phyloP scores from a whole-genome alignment of 1,140 invertebrate species.

The Drosophila teissieri region DNA sequence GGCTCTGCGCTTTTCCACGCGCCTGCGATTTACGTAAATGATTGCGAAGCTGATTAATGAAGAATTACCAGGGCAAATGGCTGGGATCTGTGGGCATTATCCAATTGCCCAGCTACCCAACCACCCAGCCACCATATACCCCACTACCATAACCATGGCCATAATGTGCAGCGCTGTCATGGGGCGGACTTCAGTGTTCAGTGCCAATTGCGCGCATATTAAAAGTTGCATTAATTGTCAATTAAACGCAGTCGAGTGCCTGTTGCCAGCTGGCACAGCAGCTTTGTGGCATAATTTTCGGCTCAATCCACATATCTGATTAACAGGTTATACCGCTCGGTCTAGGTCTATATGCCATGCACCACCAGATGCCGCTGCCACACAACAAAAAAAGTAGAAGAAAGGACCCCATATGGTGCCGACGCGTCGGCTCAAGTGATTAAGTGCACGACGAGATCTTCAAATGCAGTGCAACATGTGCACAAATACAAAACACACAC shows the following conservation, averaged over 20 bases:
- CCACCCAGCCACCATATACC: neutral
- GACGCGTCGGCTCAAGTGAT: slow-evolving; percentile 58
- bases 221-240: slow-evolving; percentile 65
- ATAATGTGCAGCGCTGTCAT: slow-evolving; percentile 43
- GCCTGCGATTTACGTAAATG: slow-evolving; percentile 31
- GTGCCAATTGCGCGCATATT: slow-evolving; percentile 53
- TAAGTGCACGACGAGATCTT: slow-evolving; percentile 68
- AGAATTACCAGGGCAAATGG: slow-evolving; percentile 61
- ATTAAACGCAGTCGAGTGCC: slow-evolving; percentile 59
- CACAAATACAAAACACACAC: slow-evolving; percentile 47
- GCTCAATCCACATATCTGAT: slow-evolving; percentile 8
- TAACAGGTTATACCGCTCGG: slow-evolving; percentile 56
- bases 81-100: slow-evolving; percentile 19
- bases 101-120: slow-evolving; percentile 5
- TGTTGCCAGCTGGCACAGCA: slow-evolving; percentile 9
- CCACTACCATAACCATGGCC: slow-evolving; percentile 43
- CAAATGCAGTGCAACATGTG: slow-evolving; percentile 63
- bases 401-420: slow-evolving; percentile 72
- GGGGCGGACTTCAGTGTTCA: slow-evolving; percentile 9
- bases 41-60: slow-evolving; percentile 58
- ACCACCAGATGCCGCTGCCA: slow-evolving; percentile 29
- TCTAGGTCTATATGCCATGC: slow-evolving; percentile 5
- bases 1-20: slow-evolving; percentile 12
- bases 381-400: slow-evolving; percentile 3
- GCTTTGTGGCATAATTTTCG: slow-evolving; percentile 45